These are phyloP conservation scores for Penaeus chinensis DNA, from an alignment of 1,140 invertebrate species.

Conservation along the genomic window DNA sequence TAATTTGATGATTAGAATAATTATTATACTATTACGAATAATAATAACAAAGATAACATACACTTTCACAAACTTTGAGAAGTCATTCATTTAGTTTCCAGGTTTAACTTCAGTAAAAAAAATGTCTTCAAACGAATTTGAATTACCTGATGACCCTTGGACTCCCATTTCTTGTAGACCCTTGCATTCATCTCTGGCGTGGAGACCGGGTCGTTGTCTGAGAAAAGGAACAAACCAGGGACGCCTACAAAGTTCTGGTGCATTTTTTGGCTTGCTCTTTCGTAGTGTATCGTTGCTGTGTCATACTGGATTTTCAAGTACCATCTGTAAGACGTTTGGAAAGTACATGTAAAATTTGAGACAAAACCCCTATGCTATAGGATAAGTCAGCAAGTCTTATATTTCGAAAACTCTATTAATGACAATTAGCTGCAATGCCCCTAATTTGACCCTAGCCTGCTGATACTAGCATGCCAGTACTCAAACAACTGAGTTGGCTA, in stretches of 20 bases:
- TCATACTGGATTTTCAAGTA: constrained; percentile 44
- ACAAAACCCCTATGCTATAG: background rate
- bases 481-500: too few species aligned
- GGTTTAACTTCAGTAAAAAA: background rate
- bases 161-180: constrained; percentile 47
- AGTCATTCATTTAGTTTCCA: background rate
- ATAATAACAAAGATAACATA: too few species aligned
- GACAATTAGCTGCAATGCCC: too few species aligned
- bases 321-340: constrained; percentile 26
- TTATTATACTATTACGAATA: too few species aligned
- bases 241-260: constrained; percentile 41
- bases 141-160: constrained; percentile 5
- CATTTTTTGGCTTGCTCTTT: constrained; percentile 46
- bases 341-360: too few species aligned
- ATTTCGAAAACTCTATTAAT: too few species aligned
- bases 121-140: background rate
- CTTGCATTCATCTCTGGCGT: constrained; percentile 45
- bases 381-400: background rate
- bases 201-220: constrained; percentile 41
- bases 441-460: too few species aligned
- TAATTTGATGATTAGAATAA: too few species aligned
- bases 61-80: too few species aligned
- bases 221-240: constrained; percentile 48
- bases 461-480: too few species aligned
- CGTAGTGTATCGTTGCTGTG: constrained; percentile 45